Percentiles rank a stretch among this genome's conserved stretches.
These are phyloP conservation scores for Hippocampus barbouri DNA, from an alignment of 2,113 vertebrate species.

Conservation along the genomic window DNA sequence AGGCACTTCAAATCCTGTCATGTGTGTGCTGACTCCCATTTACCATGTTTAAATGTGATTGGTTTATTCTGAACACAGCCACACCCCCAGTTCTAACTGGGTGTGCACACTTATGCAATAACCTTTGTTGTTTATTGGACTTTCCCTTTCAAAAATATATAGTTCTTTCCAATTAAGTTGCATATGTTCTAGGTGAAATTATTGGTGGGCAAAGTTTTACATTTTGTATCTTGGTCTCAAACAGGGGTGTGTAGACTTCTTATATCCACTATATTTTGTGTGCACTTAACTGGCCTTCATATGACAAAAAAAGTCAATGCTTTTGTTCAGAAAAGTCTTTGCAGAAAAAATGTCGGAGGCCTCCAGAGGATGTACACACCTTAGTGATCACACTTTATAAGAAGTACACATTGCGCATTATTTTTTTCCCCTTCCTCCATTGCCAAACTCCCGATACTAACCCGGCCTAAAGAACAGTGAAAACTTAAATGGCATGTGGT, in stretches of 20 bases:
- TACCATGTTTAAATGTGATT: not conserved
- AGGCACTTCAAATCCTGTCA: not conserved
- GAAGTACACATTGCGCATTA: not conserved
- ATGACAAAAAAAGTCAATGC: not conserved
- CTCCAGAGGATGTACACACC: slow-evolving; percentile 5
- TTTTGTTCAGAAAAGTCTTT: not conserved
- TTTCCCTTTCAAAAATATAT: not conserved
- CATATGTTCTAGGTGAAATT: not conserved
- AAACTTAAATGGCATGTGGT: slow-evolving; percentile 1
- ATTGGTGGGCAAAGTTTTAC: not conserved
- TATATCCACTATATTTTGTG: not conserved
- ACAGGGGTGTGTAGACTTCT: slow-evolving; percentile 2
- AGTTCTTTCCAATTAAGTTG: not conserved
- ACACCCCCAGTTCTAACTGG: not conserved
- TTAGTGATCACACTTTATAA: not conserved
- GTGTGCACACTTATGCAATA: not conserved
- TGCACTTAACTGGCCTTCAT: not conserved
- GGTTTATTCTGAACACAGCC: not conserved
- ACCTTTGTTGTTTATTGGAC: not conserved
- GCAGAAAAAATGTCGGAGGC: not conserved
- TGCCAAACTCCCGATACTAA: not conserved
- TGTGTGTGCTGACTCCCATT: not conserved
- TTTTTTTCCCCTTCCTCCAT: not conserved
- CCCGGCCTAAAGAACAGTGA: not conserved
- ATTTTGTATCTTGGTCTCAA: not conserved